Conservation (phyloP, 2,888 invertebrate species). For the Chymomyza caudatula region DNA sequence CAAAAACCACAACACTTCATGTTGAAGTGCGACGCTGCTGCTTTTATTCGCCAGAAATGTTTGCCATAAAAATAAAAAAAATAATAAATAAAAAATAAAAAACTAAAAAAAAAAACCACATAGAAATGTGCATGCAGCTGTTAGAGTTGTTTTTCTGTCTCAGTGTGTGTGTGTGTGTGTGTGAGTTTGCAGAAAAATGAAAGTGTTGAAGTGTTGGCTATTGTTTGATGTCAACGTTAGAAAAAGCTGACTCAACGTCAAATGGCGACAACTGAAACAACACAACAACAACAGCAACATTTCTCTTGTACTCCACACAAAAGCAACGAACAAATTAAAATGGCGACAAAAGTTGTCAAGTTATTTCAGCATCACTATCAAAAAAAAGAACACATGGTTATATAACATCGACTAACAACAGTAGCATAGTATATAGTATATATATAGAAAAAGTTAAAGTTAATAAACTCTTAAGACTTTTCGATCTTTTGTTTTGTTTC, state of each 20-base stretch:
- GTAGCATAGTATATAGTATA: not conserved
- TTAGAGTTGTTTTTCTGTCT: slow-evolving; percentile 1
- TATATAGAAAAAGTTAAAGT: not conserved
- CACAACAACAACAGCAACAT: not conserved
- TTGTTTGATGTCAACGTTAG: slow-evolving; percentile 60
- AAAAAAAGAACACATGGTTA: not conserved
- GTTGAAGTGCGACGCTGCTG: slow-evolving; percentile 59
- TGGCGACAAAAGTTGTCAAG: not conserved
- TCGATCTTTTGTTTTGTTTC: not conserved
- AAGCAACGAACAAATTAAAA: not conserved
- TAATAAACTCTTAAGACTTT: not conserved
- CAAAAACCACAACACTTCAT: slow-evolving; percentile 63
- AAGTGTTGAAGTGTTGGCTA: slow-evolving; percentile 70
- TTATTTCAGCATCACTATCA: not conserved
- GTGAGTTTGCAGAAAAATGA: slow-evolving; percentile 51
- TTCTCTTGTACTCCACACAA: not conserved
- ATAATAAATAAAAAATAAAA: slow-evolving; percentile 68
- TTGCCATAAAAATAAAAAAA: slow-evolving; percentile 20
- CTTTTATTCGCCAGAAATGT: not conserved
- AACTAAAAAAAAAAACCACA: slow-evolving; percentile 52
- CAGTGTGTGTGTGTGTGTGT: slow-evolving; percentile 18
- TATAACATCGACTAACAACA: no score
- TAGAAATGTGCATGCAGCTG: slow-evolving; percentile 14
- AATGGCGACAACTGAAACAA: slow-evolving; percentile 27
- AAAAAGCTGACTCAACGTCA: slow-evolving; percentile 31